phyloP scores from a whole-genome alignment of 2,797 vertebrate species.

The Sebastes kiyomatsui region DNA sequence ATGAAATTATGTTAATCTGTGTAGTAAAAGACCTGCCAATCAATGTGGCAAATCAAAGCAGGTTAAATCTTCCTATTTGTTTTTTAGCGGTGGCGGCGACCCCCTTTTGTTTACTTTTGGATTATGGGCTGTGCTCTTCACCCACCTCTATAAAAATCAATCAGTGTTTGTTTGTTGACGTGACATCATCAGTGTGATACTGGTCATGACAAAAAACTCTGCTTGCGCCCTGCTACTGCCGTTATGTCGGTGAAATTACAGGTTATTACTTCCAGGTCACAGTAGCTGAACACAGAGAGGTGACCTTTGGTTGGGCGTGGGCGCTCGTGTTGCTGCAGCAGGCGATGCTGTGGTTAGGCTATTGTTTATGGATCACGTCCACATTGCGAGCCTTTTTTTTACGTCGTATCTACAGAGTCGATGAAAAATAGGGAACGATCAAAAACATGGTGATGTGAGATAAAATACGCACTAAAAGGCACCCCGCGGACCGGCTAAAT shows the following conservation, averaged over 20 bases:
- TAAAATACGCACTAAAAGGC: conserved; percentile 33
- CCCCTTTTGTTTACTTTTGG: conserved; percentile 41
- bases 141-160: conserved; percentile 10
- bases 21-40: conserved; percentile 31
- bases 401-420: conserved; percentile 8
- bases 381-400: conserved; percentile 8
- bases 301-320: conserved; percentile 62
- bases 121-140: conserved; percentile 25
- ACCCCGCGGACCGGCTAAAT: conserved; percentile 17
- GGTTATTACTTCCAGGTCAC: conserved; percentile 73
- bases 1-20: conserved; percentile 27
- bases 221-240: conserved; percentile 23
- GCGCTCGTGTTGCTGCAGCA: conserved; percentile 21
- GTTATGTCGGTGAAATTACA: conserved; percentile 57
- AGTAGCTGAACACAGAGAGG: conserved; percentile 57
- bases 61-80: conserved; percentile 10
- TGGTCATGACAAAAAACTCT: conserved; percentile 12
- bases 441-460: conserved; percentile 31
- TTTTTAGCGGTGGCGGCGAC: background rate
- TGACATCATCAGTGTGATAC: conserved; percentile 28
- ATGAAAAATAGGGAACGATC: conserved; percentile 33
- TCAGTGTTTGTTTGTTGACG: conserved; percentile 41
- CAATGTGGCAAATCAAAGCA: conserved; percentile 25
- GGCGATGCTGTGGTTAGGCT: background rate
- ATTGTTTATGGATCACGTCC: conserved; percentile 45